These are phyloP conservation scores for Lacanobia oleracea DNA, from an alignment of 2,888 invertebrate species.

Conservation along the genomic window DNA sequence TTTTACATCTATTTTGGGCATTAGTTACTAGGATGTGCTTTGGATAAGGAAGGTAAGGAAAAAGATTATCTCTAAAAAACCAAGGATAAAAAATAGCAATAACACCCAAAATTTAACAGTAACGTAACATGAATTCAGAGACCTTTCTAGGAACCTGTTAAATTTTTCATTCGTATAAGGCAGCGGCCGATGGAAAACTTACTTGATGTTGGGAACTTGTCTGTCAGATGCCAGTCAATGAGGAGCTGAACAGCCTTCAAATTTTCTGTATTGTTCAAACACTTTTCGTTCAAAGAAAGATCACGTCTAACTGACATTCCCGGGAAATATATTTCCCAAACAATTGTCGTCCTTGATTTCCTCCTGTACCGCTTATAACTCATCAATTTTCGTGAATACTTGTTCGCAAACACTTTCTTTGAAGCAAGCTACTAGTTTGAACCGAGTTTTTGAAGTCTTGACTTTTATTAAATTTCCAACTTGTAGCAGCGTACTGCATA, in stretches of 20 bases:
- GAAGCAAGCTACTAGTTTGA: neutral
- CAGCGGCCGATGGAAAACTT: neutral
- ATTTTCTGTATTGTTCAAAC: constrained; percentile 13
- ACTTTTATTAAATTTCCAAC: constrained; percentile 17
- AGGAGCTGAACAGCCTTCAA: neutral
- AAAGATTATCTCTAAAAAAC: too few relatives aligned
- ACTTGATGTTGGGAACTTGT: constrained; percentile 19
- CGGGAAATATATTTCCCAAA: constrained; percentile 9
- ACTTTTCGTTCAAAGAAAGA: constrained; percentile 16
- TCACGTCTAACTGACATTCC: constrained; percentile 21
- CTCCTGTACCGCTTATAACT: constrained; percentile 2
- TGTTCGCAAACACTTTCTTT: constrained; percentile 15
- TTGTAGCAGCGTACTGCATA: constrained; percentile 15
- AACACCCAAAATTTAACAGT: too few relatives aligned
- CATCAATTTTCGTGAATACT: constrained; percentile 2
- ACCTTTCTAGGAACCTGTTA: neutral
- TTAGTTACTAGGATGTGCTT: neutral
- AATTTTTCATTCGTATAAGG: neutral
- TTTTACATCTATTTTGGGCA: constrained; percentile 6
- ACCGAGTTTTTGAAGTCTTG: constrained; percentile 20
- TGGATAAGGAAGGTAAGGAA: neutral
- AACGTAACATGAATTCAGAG: neutral
- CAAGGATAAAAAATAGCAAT: too few relatives aligned
- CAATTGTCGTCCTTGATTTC: constrained; percentile 6
- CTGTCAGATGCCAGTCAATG: constrained; percentile 24